A percentile compares a stretch with the other conserved stretches of the same genome.
phyloP scores from a whole-genome alignment of 1,140 invertebrate species.

The Lasioglossum baleicum region DNA sequence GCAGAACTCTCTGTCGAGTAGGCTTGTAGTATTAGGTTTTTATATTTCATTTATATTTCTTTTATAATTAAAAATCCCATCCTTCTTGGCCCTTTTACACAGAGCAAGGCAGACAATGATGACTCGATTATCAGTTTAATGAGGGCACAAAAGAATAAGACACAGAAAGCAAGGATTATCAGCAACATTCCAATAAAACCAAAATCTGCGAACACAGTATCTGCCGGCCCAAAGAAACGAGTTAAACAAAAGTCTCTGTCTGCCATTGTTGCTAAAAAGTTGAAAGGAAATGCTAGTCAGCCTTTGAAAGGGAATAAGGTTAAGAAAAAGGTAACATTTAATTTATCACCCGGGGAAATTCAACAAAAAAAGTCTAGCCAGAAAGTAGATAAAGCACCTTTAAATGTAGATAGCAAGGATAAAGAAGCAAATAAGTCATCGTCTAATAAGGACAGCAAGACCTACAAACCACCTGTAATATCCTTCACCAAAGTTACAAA shows the following conservation, averaged over 20 bases:
- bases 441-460: neutral
- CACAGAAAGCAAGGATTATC: neutral
- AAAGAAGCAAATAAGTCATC: constrained; percentile 7
- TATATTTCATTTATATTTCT: neutral
- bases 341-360: neutral
- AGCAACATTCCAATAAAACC: neutral
- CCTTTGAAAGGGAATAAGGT: neutral
- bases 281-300: constrained; percentile 7
- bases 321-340: neutral
- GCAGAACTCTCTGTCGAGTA: too few relatives aligned
- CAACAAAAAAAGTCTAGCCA: neutral
- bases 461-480: constrained; percentile 41
- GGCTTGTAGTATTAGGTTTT: too few relatives aligned
- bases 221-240: constrained; percentile 40
- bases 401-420: constrained; percentile 24
- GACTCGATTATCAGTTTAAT: constrained; percentile 30
- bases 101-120: constrained; percentile 5
- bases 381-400: neutral
- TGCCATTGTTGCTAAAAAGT: constrained; percentile 70
- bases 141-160: constrained; percentile 35
- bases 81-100: neutral
- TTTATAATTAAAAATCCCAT: too few relatives aligned
- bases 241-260: constrained; percentile 74
- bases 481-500: constrained; percentile 65
- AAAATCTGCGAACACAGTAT: neutral